phyloP scores from a whole-genome alignment of 2,888 invertebrate genomes.

The Entomobrya multifasciata region DNA sequence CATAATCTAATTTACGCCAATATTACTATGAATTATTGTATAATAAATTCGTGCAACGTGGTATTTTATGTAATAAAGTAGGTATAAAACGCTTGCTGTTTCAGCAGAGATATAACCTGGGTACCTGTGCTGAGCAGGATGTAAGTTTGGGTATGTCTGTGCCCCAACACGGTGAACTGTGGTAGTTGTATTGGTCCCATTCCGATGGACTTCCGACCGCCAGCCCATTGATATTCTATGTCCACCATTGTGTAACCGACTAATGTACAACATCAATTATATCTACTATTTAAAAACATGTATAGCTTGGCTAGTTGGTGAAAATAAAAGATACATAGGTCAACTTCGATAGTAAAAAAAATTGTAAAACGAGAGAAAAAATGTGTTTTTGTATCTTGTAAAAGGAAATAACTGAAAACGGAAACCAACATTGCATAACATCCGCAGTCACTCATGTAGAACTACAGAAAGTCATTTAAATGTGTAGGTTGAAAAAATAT shows the following conservation, averaged over 20 bases:
- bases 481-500: no score
- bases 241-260: constrained; percentile 99
- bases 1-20: constrained; percentile 29
- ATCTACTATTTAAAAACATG: constrained; percentile 61
- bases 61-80: constrained; percentile 48
- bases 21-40: no score
- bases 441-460: constrained; percentile 39
- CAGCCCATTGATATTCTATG: constrained; percentile 98
- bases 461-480: not conserved
- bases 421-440: constrained; percentile 45
- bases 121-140: constrained; percentile 98
- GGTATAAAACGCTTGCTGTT: constrained; percentile 70
- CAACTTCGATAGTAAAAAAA: constrained; percentile 27
- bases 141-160: constrained; percentile 96
- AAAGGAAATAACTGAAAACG: constrained; percentile 35
- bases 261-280: constrained; percentile 81
- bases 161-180: constrained; percentile 97
- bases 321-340: constrained; percentile 34
- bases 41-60: constrained; percentile 43
- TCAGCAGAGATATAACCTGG: constrained; percentile 79
- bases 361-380: not conserved
- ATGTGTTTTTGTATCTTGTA: constrained; percentile 25
- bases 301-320: constrained; percentile 35
- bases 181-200: constrained; percentile 97
- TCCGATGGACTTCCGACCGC: constrained; percentile 95